Base-by-base conservation (phyloP, 2,797 vertebrate genomes). In the Cottoperca gobio region DNA sequence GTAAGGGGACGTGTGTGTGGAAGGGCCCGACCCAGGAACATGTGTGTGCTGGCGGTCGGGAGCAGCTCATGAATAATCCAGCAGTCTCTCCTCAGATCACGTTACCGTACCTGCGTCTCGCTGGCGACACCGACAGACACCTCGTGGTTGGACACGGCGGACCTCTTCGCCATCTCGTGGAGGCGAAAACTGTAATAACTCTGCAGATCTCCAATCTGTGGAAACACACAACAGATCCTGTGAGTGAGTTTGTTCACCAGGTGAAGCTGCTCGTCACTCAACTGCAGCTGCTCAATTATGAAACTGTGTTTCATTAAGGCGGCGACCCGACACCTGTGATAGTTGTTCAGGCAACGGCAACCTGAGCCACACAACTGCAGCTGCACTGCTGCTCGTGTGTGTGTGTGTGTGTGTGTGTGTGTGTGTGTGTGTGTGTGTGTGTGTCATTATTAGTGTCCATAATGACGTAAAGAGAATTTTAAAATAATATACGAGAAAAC, bases 161-260 rank as follows among this genome's bases (percentile, higher is more conserved):
- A 98, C 68, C 95, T 93, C 90, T 95, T 96, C 66, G 95, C 94
- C 33, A 95, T 97, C 91, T 92, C 91, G 42, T 87, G 95, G 78
- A 98, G 97, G 73, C 93, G 95, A 88, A 99, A 97, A 84, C 96
- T 96, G 92, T 97, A 99, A 92, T 96, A 96, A 89, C 95, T 94
- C 88, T 91, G 94, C 81, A 99, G 88, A 76, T 94, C 95, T 81
- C 97, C 97, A 7, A 99, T 97, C 97, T 99, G 93, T 28, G 86
- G 75, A 77, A 76, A 90, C 42, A 83, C 49, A 83, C 72, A 82
- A 85, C 9, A 88, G 53, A 74, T 62, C 48, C 17, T 50, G n/a
- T n/a, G n/a, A n/a, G n/a, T n/a, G n/a, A n/a, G n/a, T n/a, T n/a
- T n/a, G n/a, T n/a, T n/a, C n/a, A n/a, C n/a, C n/a, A n/a, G n/a